Percentiles rank a stretch among this genome's conserved stretches.
Conservation (phyloP, 2,113 vertebrate species). For the Perca flavescens region DNA sequence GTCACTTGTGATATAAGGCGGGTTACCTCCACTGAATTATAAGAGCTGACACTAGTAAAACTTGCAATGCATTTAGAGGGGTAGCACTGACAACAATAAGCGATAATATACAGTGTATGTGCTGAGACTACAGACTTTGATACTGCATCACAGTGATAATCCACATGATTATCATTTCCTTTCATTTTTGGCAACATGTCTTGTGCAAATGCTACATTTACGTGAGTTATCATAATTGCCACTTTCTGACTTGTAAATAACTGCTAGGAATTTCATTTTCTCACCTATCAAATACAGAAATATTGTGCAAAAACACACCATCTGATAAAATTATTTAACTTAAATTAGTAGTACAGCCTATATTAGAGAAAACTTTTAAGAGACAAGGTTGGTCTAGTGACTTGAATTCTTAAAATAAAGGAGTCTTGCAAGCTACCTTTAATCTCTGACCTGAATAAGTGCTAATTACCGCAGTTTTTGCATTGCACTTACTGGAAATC, state of each 20-base stretch:
- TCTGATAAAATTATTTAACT: neutral
- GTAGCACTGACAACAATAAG: neutral
- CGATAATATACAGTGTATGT: neutral
- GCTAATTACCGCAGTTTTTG: neutral
- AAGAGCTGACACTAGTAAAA: slow-evolving; percentile 67
- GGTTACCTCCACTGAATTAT: slow-evolving; percentile 58
- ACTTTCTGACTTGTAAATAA: neutral
- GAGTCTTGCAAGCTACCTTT: neutral
- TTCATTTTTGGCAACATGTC: slow-evolving; percentile 6
- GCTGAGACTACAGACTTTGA: neutral
- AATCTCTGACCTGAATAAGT: neutral
- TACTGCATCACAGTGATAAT: neutral
- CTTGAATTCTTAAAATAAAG: neutral
- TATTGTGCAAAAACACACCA: neutral
- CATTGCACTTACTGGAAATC: neutral
- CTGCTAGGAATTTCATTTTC: neutral
- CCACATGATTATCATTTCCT: slow-evolving; percentile 4
- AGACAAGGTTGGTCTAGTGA: neutral
- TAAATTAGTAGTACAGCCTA: neutral
- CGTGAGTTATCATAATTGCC: neutral
- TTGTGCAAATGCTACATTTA: neutral
- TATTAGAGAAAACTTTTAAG: neutral
- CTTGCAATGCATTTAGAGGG: slow-evolving; percentile 63
- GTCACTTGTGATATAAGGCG: slow-evolving; percentile 75
- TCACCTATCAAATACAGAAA: neutral